Evolutionary conservation across 30 jellyfish, hydroid and myxozoan species (phyloP), one percentile per base, ranked within the genome.

Genomic region (Aurelia sp.): DNA sequence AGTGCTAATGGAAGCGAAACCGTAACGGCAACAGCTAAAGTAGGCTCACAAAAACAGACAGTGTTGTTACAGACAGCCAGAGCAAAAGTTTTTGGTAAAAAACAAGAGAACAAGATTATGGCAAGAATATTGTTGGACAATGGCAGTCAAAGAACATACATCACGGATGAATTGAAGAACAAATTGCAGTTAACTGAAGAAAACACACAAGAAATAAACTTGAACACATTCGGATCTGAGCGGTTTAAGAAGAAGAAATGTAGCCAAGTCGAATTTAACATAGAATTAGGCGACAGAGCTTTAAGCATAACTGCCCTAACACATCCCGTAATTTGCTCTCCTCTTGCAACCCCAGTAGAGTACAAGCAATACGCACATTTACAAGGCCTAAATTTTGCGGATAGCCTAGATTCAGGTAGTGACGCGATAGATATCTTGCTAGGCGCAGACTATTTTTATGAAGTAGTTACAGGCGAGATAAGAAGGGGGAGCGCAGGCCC

Each of bases 111-210:
- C 19, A 72, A 63, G 60, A 16, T 71, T 18, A 58, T 30, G 13
- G 87, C 61, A 8, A 57, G 38, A 7, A 74, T 75, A 8, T 19
- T 85, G 74, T 85, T 85, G 19, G 94, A 85, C 22, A 55, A 50
- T 19, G 94, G 94, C 35, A 85, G 94, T 63, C 94, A 85, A 74
- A 63, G 72, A 19, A 85, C 66, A 51, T 85, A 69, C 76, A 69
- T 85, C 13, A 63, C 94, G 18, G 74, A 85, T 7, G 74, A 74
- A 12, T 21, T 85, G 40, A 40, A 64, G 76, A 63, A 60, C n/a
- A 85, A 44, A 78, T 76, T 85, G 8, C 50, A 16, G 10, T 64
- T 74, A 57, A 62, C 61, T 41, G 31, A 64, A 6, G 88, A 72
- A 22, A 24, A 53, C 15, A 60, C 38, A 10, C 89, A 83, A 19